These are phyloP conservation scores for Athene cunicularia DNA, from an alignment of 2,113 vertebrate species.

Conservation along the genomic window DNA sequence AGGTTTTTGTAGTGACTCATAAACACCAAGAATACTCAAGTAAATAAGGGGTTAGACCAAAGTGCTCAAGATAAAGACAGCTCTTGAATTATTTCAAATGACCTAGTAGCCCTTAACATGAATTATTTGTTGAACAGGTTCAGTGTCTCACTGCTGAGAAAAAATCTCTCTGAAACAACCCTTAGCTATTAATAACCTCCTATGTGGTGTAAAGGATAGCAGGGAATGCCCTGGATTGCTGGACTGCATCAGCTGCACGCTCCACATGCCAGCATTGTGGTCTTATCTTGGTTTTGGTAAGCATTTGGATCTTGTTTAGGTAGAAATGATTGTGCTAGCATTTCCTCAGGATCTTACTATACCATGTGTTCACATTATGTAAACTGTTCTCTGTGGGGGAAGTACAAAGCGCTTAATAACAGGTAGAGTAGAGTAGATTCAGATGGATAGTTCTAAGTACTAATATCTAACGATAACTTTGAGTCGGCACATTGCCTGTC, in stretches of 20 bases:
- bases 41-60: neutral
- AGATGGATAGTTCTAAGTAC: neutral
- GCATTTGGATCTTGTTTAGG: neutral
- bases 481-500: neutral
- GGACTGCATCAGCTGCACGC: neutral
- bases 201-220: neutral
- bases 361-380: neutral
- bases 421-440: neutral
- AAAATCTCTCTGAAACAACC: neutral
- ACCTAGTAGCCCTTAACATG: neutral
- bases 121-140: neutral
- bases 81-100: neutral
- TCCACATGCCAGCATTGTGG: neutral
- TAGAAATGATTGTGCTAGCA: neutral
- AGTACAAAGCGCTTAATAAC: neutral
- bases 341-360: neutral
- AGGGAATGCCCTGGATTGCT: neutral
- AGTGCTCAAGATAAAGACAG: neutral
- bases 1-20: neutral
- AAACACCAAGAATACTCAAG: neutral
- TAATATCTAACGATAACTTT: neutral
- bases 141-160: neutral
- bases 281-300: neutral
- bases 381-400: neutral
- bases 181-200: neutral